Percentiles rank a stretch among this genome's conserved stretches.
Conservation (phyloP, 2,888 invertebrate species). For the Aspidiotus rigidus region DNA sequence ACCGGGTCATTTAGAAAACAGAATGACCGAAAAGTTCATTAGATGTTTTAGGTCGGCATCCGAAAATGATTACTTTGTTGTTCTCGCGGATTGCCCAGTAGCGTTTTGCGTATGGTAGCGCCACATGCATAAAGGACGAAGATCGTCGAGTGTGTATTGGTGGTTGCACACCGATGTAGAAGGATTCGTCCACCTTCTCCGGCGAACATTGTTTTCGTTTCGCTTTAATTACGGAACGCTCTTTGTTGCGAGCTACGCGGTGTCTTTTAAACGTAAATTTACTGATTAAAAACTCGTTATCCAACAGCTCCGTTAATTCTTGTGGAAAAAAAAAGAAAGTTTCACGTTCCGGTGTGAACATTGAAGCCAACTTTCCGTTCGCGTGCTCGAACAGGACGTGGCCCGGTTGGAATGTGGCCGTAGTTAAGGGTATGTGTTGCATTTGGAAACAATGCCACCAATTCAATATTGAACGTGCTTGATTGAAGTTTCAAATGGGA, state of each 20-base stretch:
- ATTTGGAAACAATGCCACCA: too few species aligned
- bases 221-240: constrained; percentile 19
- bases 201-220: constrained; percentile 25
- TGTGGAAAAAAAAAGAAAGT: too few species aligned
- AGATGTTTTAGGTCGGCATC: constrained; percentile 29
- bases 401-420: too few species aligned
- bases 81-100: constrained; percentile 7
- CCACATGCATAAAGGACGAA: constrained; percentile 12
- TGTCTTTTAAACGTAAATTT: not conserved
- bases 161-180: too few species aligned
- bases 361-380: too few species aligned
- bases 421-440: too few species aligned
- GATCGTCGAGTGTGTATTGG: too few species aligned
- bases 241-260: not conserved
- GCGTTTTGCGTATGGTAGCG: constrained; percentile 13
- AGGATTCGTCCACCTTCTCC: constrained; percentile 22
- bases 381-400: too few species aligned
- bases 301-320: not conserved
- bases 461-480: too few species aligned
- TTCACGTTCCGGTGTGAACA: too few species aligned
- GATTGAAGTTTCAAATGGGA: too few species aligned
- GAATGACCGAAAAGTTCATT: constrained; percentile 29
- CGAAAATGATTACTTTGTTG: constrained; percentile 29
- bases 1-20: constrained; percentile 26
- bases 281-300: constrained; percentile 17